phyloP scores from a whole-genome alignment of 2,888 invertebrate species.

The Heteropelma amictum region DNA sequence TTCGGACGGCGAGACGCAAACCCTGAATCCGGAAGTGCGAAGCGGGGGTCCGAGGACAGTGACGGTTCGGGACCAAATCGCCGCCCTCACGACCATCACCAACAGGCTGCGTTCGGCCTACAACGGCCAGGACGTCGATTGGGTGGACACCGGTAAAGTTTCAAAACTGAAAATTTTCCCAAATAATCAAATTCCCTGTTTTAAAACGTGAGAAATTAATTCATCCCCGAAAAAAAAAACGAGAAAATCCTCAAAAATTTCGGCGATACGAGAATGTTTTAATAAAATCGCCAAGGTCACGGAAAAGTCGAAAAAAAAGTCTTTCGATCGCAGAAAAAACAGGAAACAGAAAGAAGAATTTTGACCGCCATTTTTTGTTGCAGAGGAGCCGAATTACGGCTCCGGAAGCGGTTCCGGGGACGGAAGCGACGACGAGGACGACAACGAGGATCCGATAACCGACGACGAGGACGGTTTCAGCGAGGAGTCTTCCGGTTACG shows the following conservation, averaged over 20 bases:
- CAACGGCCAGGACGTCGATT: slow-evolving; percentile 94
- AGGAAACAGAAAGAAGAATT: not conserved
- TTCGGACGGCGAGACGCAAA: slow-evolving; percentile 85
- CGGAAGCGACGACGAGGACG: slow-evolving; percentile 80
- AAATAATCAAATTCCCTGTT: too few relatives aligned
- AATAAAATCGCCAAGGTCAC: too few relatives aligned
- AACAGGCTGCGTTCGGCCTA: slow-evolving; percentile 91
- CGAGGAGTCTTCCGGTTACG: slow-evolving; percentile 77
- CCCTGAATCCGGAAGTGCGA: slow-evolving; percentile 85
- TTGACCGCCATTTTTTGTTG: slow-evolving; percentile 47
- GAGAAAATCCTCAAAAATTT: not conserved
- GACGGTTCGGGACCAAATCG: slow-evolving; percentile 86
- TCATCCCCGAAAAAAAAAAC: too few relatives aligned
- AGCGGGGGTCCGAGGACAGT: slow-evolving; percentile 76
- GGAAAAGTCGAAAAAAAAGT: too few relatives aligned
- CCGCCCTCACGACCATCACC: slow-evolving; percentile 87
- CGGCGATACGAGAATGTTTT: too few relatives aligned
- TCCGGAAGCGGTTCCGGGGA: slow-evolving; percentile 88
- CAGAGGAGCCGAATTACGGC: slow-evolving; percentile 82
- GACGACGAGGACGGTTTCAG: slow-evolving; percentile 75
- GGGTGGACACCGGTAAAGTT: slow-evolving; percentile 83
- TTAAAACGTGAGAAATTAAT: too few relatives aligned
- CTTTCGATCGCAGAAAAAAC: too few relatives aligned
- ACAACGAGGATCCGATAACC: slow-evolving; percentile 73
- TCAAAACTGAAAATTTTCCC: not conserved